A percentile compares a stretch with the other conserved stretches of the same genome.
Conservation (phyloP, 1,140 invertebrate genomes). For the Sminthurinus signatus region DNA sequence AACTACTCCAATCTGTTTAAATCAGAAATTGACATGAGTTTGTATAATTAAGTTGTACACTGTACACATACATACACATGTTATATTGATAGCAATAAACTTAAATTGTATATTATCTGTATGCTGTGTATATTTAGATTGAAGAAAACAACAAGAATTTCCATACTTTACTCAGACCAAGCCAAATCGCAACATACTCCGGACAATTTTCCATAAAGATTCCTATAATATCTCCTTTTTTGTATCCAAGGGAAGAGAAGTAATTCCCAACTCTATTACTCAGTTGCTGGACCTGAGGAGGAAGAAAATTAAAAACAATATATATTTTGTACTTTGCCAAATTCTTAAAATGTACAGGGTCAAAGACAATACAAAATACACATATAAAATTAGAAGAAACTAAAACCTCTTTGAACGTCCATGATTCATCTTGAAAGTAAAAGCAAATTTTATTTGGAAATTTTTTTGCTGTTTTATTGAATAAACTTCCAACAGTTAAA, state of each 20-base stretch:
- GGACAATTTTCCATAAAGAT: constrained; percentile 61
- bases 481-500: constrained; percentile 63
- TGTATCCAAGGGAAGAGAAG: constrained; percentile 52
- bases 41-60: not conserved
- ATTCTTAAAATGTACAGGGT: not conserved
- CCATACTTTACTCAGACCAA: constrained; percentile 59
- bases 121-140: not conserved
- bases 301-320: not conserved
- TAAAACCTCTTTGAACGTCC: constrained; percentile 69
- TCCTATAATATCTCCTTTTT: constrained; percentile 59
- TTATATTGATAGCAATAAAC: not conserved
- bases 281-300: constrained; percentile 52
- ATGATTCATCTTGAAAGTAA: constrained; percentile 66
- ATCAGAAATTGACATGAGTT: not conserved
- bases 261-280: constrained; percentile 56
- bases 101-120: not conserved
- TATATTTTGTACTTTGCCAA: not conserved
- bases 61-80: not conserved
- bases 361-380: not conserved
- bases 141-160: not conserved
- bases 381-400: not conserved
- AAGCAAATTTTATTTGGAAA: constrained; percentile 74
- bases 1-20: not conserved
- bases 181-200: constrained; percentile 59
- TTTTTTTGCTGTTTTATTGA: constrained; percentile 59